Percentiles rank a stretch among this genome's conserved stretches.
phyloP scores from a whole-genome alignment of 2,888 invertebrate species.

The Zelleria hepariella region DNA sequence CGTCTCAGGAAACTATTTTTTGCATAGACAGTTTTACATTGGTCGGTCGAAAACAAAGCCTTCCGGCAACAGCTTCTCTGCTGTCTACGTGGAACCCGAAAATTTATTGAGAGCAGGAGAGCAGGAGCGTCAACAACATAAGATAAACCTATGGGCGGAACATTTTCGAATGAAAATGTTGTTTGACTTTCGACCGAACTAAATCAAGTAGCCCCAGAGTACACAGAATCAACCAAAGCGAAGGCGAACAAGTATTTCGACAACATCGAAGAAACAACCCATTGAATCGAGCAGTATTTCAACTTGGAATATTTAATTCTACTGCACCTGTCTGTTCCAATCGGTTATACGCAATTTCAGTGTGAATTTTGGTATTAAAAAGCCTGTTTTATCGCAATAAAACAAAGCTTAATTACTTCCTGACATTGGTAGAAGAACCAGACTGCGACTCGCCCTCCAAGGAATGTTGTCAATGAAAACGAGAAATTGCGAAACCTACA shows the following conservation, averaged over 20 bases:
- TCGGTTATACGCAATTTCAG: not conserved
- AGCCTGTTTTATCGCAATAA: not conserved
- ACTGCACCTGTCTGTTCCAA: not conserved
- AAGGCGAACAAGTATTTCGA: not conserved
- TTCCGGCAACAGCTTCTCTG: no score
- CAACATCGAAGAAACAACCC: not conserved
- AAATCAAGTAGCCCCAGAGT: no score
- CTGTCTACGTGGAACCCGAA: no score
- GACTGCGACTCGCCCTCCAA: not conserved
- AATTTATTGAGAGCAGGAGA: no score
- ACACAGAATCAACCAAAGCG: not conserved
- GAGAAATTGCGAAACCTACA: not conserved
- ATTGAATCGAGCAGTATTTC: not conserved
- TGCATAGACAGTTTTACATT: no score
- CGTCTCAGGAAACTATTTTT: no score
- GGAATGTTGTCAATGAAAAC: conserved; percentile 5
- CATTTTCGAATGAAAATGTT: no score
- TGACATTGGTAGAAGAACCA: not conserved
- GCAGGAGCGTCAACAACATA: no score
- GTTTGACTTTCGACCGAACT: not conserved
- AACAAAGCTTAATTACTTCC: not conserved
- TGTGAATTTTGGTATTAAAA: not conserved
- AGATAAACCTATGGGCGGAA: no score
- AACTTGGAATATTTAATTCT: not conserved
- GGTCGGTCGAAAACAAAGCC: no score